These are phyloP conservation scores for Xanthorhoe designata DNA, from an alignment of 2,888 invertebrate species.

Conservation along the genomic window DNA sequence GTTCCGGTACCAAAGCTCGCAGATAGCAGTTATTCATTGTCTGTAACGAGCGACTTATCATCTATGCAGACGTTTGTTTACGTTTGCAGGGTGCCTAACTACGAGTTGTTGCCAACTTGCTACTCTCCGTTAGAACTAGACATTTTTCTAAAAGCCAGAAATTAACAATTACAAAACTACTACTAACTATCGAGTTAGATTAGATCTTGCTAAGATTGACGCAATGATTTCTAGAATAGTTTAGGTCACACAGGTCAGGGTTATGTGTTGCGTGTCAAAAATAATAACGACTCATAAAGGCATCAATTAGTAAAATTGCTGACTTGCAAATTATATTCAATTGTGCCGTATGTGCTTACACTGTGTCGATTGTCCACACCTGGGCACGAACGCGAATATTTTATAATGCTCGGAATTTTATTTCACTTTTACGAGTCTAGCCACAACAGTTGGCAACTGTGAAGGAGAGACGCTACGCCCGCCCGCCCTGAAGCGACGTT, in stretches of 20 bases:
- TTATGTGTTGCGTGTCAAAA: slow-evolving; percentile 19
- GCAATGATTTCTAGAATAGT: slow-evolving; percentile 1
- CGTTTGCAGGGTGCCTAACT: slow-evolving; percentile 60
- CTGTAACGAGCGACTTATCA: slow-evolving; percentile 50
- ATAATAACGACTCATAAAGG: slow-evolving; percentile 14
- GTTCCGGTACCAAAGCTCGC: slow-evolving; percentile 23
- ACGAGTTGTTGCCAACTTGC: slow-evolving; percentile 30
- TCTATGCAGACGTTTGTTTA: slow-evolving; percentile 70
- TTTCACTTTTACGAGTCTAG: slow-evolving; percentile 11
- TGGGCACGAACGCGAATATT: slow-evolving; percentile 9
- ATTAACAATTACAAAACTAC: slow-evolving; percentile 9
- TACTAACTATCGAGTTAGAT: background rate
- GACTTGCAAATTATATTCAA: slow-evolving; percentile 11
- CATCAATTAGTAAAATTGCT: slow-evolving; percentile 14
- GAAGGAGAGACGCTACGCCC: slow-evolving; percentile 40
- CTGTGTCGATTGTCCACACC: slow-evolving; percentile 11
- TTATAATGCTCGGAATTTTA: slow-evolving; percentile 3
- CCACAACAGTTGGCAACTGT: slow-evolving; percentile 35
- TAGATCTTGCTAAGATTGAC: background rate
- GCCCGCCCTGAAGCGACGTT: slow-evolving; percentile 59
- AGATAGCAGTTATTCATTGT: slow-evolving; percentile 49
- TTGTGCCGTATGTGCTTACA: slow-evolving; percentile 13
- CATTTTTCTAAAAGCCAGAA: slow-evolving; percentile 2
- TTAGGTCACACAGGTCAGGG: slow-evolving; percentile 11
- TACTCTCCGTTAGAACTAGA: slow-evolving; percentile 21